Conservation (phyloP, 2,888 invertebrate species). For the Eretmocerus hayati region DNA sequence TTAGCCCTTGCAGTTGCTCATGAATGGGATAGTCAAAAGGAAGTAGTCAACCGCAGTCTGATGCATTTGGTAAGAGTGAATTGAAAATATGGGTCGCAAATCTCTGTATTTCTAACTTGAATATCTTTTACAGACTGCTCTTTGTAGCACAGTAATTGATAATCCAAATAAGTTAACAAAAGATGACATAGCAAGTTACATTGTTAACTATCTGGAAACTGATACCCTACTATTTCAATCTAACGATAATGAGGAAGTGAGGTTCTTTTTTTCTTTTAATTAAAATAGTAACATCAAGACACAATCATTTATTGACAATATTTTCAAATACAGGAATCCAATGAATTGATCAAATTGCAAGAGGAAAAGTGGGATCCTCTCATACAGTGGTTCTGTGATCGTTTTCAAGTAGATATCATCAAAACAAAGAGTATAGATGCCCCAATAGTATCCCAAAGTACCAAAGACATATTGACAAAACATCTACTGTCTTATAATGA, state of each 20-base stretch:
- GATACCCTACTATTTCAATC: constrained; percentile 77
- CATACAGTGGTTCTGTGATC: constrained; percentile 80
- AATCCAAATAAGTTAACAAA: constrained; percentile 79
- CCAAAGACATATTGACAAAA: constrained; percentile 62
- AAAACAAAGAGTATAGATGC: constrained; percentile 65
- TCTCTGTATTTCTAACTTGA: background rate
- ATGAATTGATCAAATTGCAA: constrained; percentile 70
- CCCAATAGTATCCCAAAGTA: constrained; percentile 60
- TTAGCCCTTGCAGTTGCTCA: constrained; percentile 87
- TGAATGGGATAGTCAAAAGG: constrained; percentile 88
- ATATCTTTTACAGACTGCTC: constrained; percentile 61
- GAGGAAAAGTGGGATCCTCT: constrained; percentile 82
- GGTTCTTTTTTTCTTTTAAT: constrained; percentile 11
- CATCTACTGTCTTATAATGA: constrained; percentile 78
- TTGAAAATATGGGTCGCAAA: background rate
- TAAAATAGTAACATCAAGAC: no score
- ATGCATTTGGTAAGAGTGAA: constrained; percentile 81
- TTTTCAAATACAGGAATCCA: constrained; percentile 58
- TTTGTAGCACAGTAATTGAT: constrained; percentile 86
- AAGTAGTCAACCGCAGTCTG: constrained; percentile 64
- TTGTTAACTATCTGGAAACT: constrained; percentile 73
- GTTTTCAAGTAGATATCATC: constrained; percentile 65
- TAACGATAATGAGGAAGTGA: constrained; percentile 51
- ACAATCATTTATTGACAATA: background rate
- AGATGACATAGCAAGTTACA: constrained; percentile 67